Base-by-base conservation (phyloP, 2,113 vertebrate species). In the Microtus pennsylvanicus region DNA sequence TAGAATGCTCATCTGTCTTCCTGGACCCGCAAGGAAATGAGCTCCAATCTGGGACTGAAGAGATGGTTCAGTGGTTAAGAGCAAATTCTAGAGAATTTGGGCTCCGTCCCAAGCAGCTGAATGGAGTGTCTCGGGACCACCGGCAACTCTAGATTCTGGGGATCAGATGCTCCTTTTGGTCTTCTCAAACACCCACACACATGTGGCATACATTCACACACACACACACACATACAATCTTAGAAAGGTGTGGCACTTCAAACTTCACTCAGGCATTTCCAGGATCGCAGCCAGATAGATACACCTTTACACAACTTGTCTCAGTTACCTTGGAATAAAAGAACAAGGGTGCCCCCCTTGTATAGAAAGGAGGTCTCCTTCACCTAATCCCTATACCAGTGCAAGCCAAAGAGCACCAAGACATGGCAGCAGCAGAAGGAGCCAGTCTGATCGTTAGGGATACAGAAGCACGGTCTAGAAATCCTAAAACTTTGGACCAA, bases 1-100 rank as follows among this genome's bases (percentile, higher is more conserved):
- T 85, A 81, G 86, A 88, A 87, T 93, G 14, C 89, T 77, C 35
- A 47, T 67, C 72, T 86, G 3, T 13, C 47, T 85, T 88, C 91
- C 26, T 24, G 89, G 63, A 92, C n/a, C 12, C 8, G 86, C 50
- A 16, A 90, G 16, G 35, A 77, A 87, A 94, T 42, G 72, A 93
- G 63, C 17, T 74, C 50, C 16, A 70, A 55, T 24, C 26, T 90
- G 47, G 77, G 33, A 9, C 63, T 69, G 63, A 17, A 69, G 38
- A 65, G 38, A 67, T 33, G 4, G 8, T 6, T 86, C 82, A 21
- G 1, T 33, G 28, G 38, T 42, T 3, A 33, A 33, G 26, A 12
- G 16, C 26, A 11, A 26, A 10, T 47, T 47, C 17, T 5, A 86
- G 63, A 86, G 63, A 65, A 21, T 35, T 33, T 35, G 33, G 50